A percentile compares a stretch with the other conserved stretches of the same genome.
These are phyloP conservation scores for Furnarius figulus DNA, from an alignment of 2,113 vertebrate species.

Conservation along the genomic window DNA sequence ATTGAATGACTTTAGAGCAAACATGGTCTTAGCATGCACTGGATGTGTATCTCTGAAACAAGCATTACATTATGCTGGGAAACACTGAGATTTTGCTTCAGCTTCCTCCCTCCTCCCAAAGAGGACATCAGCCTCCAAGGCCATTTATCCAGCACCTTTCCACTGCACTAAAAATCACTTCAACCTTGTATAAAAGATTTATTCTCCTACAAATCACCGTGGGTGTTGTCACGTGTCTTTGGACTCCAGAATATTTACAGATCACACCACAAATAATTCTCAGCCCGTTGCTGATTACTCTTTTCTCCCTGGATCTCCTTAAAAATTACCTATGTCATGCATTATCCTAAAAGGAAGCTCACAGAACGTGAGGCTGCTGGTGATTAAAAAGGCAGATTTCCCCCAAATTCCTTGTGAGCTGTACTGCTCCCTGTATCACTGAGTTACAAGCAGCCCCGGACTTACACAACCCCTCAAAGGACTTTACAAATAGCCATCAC, in stretches of 20 bases:
- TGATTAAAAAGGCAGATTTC: background rate
- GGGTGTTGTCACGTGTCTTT: background rate
- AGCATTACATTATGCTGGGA: background rate
- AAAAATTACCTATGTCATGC: background rate
- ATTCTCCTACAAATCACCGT: background rate
- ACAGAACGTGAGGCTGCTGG: background rate
- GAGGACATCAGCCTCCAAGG: background rate
- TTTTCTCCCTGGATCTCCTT: background rate
- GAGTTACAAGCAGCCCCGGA: background rate
- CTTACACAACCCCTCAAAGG: background rate
- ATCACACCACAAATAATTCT: background rate
- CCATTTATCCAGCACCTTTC: background rate
- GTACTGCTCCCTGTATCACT: background rate
- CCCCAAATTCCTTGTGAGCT: background rate
- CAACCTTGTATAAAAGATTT: background rate
- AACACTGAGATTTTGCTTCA: background rate
- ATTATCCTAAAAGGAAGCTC: background rate
- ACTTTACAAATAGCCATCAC: background rate
- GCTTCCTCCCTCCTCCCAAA: background rate
- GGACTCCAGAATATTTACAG: background rate
- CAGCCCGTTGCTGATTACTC: background rate
- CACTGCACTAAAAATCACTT: background rate
- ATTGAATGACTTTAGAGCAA: background rate
- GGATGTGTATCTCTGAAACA: background rate
- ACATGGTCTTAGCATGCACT: background rate